Base-by-base conservation (phyloP, 2,113 vertebrate species). In the Xyrauchen texanus region DNA sequence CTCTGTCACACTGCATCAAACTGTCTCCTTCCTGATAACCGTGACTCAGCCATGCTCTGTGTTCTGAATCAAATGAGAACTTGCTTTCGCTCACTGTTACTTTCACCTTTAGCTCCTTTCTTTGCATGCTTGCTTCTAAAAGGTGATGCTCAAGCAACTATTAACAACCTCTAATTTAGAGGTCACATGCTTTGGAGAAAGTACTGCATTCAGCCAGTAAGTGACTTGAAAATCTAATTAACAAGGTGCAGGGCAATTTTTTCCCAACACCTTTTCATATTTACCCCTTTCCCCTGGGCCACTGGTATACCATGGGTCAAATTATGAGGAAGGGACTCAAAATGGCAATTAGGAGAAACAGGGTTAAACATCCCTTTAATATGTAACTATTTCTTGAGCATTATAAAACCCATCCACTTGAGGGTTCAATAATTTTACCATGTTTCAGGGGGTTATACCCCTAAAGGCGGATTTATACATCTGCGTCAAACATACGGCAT, bases 91-190 rank as follows among this genome's bases (percentile, higher is more conserved):
- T 34, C 15, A 5, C 42, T 49, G 11, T 34, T 34, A 45, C 12
- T 45, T 60, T 45, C 45, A 57, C 52, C 4, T 71, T 71, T 57
- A 34, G 13, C 70, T 46, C 44, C 8, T 58, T 34, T 34, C 21
- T 34, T 34, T 34, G 21, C 57, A 5, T 13, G 11, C 42, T 53
- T 61, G 57, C 44, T 61, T 61, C 44, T 60, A 60, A 72, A 60
- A 72, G 12, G n/a, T 1, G 0, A 12, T 44, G 55, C 6, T 60
- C 47, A 3, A 12, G 34, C 9, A 78, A 16, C 87, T 80, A 76
- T 83, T 87, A 86, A 86, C 76, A 80, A 69, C 65, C 84, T 85
- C 82, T 89, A 86, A 88, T 88, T 90, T 87, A 84, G 86, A 85
- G 83, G 83, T 83, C 82, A 85, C 88, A 84, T 85, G 82, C 85